Evolutionary conservation across 2,888 invertebrate species (phyloP).

Genomic region (Melieria crassipennis): DNA sequence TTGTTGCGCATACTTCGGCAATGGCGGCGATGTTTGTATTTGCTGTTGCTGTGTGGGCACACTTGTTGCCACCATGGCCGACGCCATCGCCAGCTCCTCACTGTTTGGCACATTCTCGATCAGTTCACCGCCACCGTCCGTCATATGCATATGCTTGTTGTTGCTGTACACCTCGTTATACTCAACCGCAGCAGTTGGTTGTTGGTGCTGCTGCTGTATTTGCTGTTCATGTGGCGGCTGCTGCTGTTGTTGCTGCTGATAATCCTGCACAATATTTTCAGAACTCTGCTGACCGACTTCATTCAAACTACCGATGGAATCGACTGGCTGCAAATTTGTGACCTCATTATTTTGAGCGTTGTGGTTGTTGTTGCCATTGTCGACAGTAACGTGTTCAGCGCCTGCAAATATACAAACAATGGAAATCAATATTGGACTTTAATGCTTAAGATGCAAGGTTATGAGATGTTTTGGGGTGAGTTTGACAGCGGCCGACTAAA

Average conservation of each 20-base stretch:
- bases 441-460: no score
- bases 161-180: slow-evolving; percentile 37
- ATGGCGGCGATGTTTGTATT: slow-evolving; percentile 21
- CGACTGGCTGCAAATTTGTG: slow-evolving; percentile 35
- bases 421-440: not conserved
- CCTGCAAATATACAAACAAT: not conserved
- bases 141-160: slow-evolving; percentile 15
- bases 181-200: slow-evolving; percentile 31
- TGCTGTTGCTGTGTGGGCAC: slow-evolving; percentile 26
- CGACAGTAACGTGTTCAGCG: slow-evolving; percentile 29
- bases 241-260: slow-evolving; percentile 37
- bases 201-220: slow-evolving; percentile 5
- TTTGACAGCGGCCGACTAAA: no score
- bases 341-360: slow-evolving; percentile 31
- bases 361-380: slow-evolving; percentile 5
- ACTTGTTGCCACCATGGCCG: slow-evolving; percentile 12
- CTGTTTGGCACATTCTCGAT: slow-evolving; percentile 48
- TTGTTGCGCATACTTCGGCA: slow-evolving; percentile 34
- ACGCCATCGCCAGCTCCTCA: slow-evolving; percentile 11
- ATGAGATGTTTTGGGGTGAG: no score
- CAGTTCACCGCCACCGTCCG: slow-evolving; percentile 35
- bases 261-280: slow-evolving; percentile 43
- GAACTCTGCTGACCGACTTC: slow-evolving; percentile 40
- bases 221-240: slow-evolving; percentile 18
- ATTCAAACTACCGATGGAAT: slow-evolving; percentile 41